Evolutionary conservation across 2,113 vertebrate species (phyloP), one percentile per base, ranked within the genome.

Genomic region (Macrotis lagotis): DNA sequence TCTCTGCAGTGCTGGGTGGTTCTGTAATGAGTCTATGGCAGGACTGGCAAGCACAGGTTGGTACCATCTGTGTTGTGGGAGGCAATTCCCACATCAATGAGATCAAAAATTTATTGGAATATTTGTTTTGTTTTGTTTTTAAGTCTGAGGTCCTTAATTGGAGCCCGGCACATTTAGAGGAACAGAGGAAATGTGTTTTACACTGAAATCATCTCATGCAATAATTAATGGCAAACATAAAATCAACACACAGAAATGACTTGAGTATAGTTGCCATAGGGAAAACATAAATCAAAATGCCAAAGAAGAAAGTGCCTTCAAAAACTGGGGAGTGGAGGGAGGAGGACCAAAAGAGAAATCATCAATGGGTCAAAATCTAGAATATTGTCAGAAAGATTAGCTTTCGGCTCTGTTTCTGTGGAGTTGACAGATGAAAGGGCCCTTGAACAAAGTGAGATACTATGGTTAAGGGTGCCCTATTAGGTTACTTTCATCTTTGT

Each of bases 351-450:
- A 66, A 66, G 14, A 96, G 97, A 97, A 98, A 98, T 96, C 96
- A 96, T 97, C 92, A 96, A 96, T 53, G 95, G 59, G 95, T 96
- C 50, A 0, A 74, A 95, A 19, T 50, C 97, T 97, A 98, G 96
- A 98, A 97, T 94, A 97, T 96, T 98, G 94, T 93, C 89, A 3
- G 90, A 95, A 96, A 97, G 94, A 97, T 98, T 98, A 98, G 98
- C 98, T 98, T 97, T 51, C 97, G 96, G 97, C 97, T 97, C 96
- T 94, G 90, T 95, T 93, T 97, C 97, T 22, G 52, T 95, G 59
- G 97, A 98, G 98, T 97, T 92, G 83, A 94, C 97, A 98, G 97
- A 98, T 98, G 95, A 98, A 98, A 98, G 97, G 94, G 48, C 0
- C 0, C 93, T 96, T 93, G 66, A 92, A 98, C 97, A 98, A 98